Conservation (phyloP, 2,113 vertebrate genomes). For the Oxyruncus cristatus region DNA sequence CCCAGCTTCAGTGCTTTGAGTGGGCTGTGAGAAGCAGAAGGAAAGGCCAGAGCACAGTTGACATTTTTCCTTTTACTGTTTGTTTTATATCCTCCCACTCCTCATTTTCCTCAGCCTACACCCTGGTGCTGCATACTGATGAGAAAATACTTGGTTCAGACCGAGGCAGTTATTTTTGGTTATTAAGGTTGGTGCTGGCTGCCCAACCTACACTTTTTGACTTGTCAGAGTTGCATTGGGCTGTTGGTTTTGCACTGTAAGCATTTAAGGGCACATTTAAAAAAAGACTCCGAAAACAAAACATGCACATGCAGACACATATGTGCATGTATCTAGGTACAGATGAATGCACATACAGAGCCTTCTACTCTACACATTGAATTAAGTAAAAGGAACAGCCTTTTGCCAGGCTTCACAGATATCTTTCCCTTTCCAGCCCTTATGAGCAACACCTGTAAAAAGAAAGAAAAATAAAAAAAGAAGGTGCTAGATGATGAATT, state of each 20-base stretch:
- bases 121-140: constrained; percentile 13
- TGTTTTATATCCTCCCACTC: constrained; percentile 53
- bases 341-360: not conserved
- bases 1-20: not conserved
- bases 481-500: not conserved
- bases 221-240: not conserved
- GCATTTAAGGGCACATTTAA: not conserved
- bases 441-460: not conserved
- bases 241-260: not conserved
- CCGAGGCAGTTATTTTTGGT: constrained; percentile 16
- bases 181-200: constrained; percentile 6
- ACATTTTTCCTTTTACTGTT: constrained; percentile 32
- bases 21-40: constrained; percentile 32
- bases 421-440: not conserved
- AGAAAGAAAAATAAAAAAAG: not conserved
- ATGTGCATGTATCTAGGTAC: not conserved
- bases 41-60: not conserved
- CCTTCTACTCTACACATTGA: not conserved
- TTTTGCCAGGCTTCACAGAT: not conserved
- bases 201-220: not conserved
- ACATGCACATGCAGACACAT: not conserved
- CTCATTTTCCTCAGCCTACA: constrained; percentile 39
- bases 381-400: not conserved
- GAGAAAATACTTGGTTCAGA: constrained; percentile 43
- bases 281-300: not conserved